phyloP scores from a whole-genome alignment of 2,113 vertebrate species.

The Sinocyclocheilus anophthalmus region DNA sequence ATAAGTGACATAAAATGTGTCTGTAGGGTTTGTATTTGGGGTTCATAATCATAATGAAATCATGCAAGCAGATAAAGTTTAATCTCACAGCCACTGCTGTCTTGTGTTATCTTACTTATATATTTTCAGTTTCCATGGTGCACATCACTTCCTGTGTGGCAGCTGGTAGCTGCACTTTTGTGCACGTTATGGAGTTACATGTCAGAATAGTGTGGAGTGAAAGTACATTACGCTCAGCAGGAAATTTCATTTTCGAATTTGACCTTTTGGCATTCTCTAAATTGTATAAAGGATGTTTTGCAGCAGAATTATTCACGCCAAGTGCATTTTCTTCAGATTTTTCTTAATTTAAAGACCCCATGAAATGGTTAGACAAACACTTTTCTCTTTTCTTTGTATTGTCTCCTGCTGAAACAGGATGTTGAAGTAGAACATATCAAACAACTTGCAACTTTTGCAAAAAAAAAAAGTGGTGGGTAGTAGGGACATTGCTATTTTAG shows the following conservation, averaged over 20 bases:
- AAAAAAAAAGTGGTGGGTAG: neutral
- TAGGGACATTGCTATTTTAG: neutral
- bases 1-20: neutral
- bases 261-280: neutral
- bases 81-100: neutral
- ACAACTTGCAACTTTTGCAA: no score
- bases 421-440: neutral
- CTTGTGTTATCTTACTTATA: neutral
- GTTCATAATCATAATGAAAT: neutral
- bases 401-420: neutral
- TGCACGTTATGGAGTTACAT: neutral
- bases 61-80: no score
- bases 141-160: neutral
- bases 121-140: conserved; percentile 3
- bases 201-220: neutral
- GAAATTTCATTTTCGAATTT: neutral
- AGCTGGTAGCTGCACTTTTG: neutral
- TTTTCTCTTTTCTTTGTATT: neutral
- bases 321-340: neutral
- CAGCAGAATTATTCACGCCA: neutral
- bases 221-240: conserved; percentile 9
- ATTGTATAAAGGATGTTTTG: neutral
- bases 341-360: neutral
- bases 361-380: neutral
- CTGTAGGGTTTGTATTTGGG: neutral